phyloP scores from a whole-genome alignment of 1,140 invertebrate species.

The Drosophila saltans region DNA sequence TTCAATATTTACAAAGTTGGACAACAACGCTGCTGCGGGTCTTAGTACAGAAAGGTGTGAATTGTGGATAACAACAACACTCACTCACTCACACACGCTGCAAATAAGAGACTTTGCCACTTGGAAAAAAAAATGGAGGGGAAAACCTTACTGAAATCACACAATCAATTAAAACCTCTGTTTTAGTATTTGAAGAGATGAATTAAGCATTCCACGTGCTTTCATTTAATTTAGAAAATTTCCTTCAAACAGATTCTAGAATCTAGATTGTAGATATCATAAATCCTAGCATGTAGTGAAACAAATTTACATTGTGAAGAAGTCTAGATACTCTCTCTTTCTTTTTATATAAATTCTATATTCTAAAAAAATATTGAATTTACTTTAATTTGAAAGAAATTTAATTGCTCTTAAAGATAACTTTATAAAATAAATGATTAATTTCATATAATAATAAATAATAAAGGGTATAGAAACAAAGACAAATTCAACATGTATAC shows the following conservation, averaged over 20 bases:
- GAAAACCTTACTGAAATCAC: neutral
- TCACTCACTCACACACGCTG: neutral
- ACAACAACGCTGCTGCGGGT: slow-evolving; percentile 7
- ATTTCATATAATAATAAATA: too few species aligned
- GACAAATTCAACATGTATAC: too few species aligned
- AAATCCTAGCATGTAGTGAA: neutral
- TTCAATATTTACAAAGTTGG: slow-evolving; percentile 56
- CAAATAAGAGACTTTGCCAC: neutral
- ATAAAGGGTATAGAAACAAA: neutral
- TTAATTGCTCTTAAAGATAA: too few species aligned
- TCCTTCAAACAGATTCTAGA: slow-evolving; percentile 31
- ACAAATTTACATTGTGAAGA: neutral
- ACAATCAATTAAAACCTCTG: slow-evolving; percentile 21
- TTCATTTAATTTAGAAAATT: slow-evolving; percentile 4
- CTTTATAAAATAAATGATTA: too few species aligned
- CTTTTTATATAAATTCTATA: too few species aligned
- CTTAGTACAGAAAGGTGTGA: slow-evolving; percentile 59
- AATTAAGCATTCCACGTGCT: slow-evolving; percentile 22
- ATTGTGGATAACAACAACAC: slow-evolving; percentile 23
- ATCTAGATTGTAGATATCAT: slow-evolving; percentile 26
- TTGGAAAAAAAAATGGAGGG: neutral
- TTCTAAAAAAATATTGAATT: too few species aligned
- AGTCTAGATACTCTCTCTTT: neutral
- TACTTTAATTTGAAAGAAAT: too few species aligned
- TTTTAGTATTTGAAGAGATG: neutral